Evolutionary conservation across 2,113 vertebrate genomes (phyloP).

Genomic region (Geococcyx californianus): DNA sequence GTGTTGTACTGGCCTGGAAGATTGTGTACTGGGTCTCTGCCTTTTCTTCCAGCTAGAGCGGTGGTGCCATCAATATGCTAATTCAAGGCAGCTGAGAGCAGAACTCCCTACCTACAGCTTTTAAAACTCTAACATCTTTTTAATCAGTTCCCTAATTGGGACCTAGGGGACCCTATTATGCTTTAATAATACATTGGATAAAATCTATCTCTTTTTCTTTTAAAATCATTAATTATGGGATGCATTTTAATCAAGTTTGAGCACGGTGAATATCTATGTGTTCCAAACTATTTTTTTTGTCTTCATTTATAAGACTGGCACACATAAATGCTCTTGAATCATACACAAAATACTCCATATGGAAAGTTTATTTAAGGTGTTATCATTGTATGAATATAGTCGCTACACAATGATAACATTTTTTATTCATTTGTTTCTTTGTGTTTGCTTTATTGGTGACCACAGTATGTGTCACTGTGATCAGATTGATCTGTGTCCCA

Average conservation of each 20-base stretch:
- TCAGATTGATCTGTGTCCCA: neutral
- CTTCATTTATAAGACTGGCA: neutral
- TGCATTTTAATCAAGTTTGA: slow-evolving; percentile 65
- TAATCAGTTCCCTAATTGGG: slow-evolving; percentile 73
- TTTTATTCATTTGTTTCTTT: neutral
- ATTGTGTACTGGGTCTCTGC: neutral
- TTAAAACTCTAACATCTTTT: slow-evolving; percentile 66
- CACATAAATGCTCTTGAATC: neutral
- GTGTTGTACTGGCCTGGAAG: neutral
- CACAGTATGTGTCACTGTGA: neutral
- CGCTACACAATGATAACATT: neutral
- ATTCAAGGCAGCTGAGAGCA: slow-evolving; percentile 53
- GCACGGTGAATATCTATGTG: slow-evolving; percentile 18
- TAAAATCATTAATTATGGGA: slow-evolving; percentile 68
- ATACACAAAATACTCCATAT: slow-evolving; percentile 24
- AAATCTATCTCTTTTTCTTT: slow-evolving; percentile 69
- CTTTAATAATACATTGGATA: slow-evolving; percentile 75
- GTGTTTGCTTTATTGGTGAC: neutral
- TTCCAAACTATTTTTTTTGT: slow-evolving; percentile 3
- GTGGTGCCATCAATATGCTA: slow-evolving; percentile 55
- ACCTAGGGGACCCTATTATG: slow-evolving; percentile 65
- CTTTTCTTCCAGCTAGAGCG: neutral
- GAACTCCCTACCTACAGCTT: slow-evolving; percentile 55
- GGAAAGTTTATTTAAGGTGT: neutral
- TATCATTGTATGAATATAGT: neutral